phyloP scores from a whole-genome alignment of 2,113 vertebrate genomes.

The Gyps fulvus region DNA sequence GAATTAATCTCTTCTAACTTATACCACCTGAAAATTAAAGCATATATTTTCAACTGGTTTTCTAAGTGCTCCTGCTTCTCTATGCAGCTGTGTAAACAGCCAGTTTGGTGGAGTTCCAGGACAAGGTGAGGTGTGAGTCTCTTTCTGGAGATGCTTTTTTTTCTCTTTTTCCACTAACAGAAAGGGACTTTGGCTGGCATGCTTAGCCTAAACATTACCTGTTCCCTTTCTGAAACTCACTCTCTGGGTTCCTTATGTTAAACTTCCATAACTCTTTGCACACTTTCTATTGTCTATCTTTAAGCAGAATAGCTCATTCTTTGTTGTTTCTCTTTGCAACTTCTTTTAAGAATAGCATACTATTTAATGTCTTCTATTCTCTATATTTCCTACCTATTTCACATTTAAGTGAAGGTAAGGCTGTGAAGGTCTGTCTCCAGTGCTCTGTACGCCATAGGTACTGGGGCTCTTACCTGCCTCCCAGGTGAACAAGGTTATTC shows the following conservation, averaged over 20 bases:
- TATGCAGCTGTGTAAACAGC: not conserved
- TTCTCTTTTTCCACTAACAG: not conserved
- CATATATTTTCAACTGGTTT: not conserved
- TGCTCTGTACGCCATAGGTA: not conserved
- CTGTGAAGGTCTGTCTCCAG: not conserved
- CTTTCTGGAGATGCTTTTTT: not conserved
- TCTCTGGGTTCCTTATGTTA: not conserved
- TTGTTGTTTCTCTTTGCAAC: not conserved
- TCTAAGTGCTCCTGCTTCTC: not conserved
- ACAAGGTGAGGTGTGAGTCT: not conserved
- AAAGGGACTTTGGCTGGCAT: not conserved
- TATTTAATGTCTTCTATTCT: not conserved
- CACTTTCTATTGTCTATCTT: not conserved
- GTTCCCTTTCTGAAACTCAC: not conserved
- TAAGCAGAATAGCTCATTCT: not conserved
- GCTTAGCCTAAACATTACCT: not conserved
- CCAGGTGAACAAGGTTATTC: not conserved
- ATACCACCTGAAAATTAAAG: not conserved
- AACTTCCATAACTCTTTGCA: not conserved
- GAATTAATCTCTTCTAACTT: not conserved
- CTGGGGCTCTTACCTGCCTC: not conserved
- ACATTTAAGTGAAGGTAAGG: not conserved
- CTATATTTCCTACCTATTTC: not conserved
- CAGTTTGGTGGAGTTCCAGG: not conserved
- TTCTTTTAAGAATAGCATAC: not conserved